Evolutionary conservation across 2,113 vertebrate species (phyloP), one percentile per base, ranked within the genome.

Genomic region (Cephalopholis sonnerati): DNA sequence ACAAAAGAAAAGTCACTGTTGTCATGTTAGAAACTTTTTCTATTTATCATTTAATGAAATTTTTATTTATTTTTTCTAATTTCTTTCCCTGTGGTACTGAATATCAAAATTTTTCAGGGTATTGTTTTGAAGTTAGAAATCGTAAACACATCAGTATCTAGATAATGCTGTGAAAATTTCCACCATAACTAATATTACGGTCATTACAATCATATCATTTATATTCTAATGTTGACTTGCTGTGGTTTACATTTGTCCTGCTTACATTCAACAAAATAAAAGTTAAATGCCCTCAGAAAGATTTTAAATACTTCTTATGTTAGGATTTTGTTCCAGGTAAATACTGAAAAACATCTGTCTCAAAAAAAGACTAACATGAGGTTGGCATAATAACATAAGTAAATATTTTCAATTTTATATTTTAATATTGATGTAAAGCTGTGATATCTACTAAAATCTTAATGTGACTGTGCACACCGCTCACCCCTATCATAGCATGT

Each of bases 201-300:
- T n/a, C 36, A 12, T 65, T 54, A 55, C 74, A 54, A 71, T 57
- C 1, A 76, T 22, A 62, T 13, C n/a, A n/a, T n/a, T n/a, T n/a
- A n/a, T n/a, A n/a, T n/a, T n/a, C n/a, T n/a, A n/a, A n/a, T 25
- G 22, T 18, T 15, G 20, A 44, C 4, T 44, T 58, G 29, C 20
- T 13, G 4, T 29, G 9, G 22, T 50, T 39, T 9, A 16, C 20
- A 73, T 25, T 50, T 7, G 27, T 27, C n/a, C 10, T 41, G 24
- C 29, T 50, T 51, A 22, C 44, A 50, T 36, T 50, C 10, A 22
- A 51, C 16, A 1, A 15, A 41, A 20, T 3, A 57, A 13, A 0
- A 22, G 16, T 25, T 27, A 58, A 58, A 58, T 16, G 11, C 11
- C 41, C 41, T 44, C 2, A 44, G 10, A 11, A 44, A 36, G 9